Conservation (phyloP, 2,797 vertebrate genomes). For the Tenualosa ilisha region DNA sequence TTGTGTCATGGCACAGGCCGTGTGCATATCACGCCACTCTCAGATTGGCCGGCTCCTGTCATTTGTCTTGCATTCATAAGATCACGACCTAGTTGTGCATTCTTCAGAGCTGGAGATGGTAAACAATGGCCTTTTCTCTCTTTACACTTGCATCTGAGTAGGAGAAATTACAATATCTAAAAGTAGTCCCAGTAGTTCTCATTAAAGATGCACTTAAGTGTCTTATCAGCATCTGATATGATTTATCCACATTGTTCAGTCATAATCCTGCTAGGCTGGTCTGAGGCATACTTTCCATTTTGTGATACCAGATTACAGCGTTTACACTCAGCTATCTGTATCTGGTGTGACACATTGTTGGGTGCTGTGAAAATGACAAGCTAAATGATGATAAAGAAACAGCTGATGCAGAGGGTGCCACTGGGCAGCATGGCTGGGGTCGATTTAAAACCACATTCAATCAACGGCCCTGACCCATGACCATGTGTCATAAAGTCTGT, state of each 20-base stretch:
- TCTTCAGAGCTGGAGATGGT: not conserved
- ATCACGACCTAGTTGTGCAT: not conserved
- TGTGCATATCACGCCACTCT: not conserved
- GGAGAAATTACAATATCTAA: not conserved
- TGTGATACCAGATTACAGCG: not conserved
- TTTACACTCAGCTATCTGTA: not conserved
- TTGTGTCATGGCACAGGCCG: conserved; percentile 15
- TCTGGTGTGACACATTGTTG: not conserved
- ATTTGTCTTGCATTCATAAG: not conserved
- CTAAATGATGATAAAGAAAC: conserved; percentile 16
- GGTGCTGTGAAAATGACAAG: not conserved
- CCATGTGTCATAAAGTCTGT: conserved; percentile 24
- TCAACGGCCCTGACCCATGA: conserved; percentile 27
- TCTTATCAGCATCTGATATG: not conserved
- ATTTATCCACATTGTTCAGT: not conserved
- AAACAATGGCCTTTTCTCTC: not conserved
- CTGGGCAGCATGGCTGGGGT: not conserved
- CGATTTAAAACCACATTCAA: conserved; percentile 22
- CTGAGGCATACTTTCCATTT: not conserved
- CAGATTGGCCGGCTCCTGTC: not conserved
- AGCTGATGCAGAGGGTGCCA: not conserved
- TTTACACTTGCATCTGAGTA: not conserved
- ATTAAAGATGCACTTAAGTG: not conserved
- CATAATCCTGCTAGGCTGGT: not conserved
- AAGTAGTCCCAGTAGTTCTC: not conserved